Evolutionary conservation across 1,140 invertebrate genomes (phyloP).

Genomic region (Drosophila obscura): DNA sequence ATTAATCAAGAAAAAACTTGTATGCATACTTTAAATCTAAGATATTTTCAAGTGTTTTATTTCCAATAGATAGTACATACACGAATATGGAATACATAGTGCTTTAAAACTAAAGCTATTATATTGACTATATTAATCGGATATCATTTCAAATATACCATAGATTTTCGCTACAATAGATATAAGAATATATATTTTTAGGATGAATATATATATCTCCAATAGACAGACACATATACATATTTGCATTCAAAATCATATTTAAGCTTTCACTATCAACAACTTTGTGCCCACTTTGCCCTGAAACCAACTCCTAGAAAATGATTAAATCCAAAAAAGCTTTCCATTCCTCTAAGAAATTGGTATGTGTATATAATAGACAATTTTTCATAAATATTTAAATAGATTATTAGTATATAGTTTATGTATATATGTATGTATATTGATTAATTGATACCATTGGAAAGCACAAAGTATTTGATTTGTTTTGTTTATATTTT

Average conservation of each 20-base stretch:
- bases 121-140: constrained; percentile 3
- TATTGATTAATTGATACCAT: constrained; percentile 61
- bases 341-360: background rate
- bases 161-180: constrained; percentile 16
- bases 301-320: constrained; percentile 43
- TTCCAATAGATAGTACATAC: constrained; percentile 29
- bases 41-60: constrained; percentile 40
- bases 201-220: constrained; percentile 7
- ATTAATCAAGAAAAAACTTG: background rate
- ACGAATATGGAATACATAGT: constrained; percentile 30
- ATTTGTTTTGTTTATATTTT: constrained; percentile 10
- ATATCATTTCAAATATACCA: constrained; percentile 1
- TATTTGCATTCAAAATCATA: constrained; percentile 10
- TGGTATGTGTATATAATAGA: background rate
- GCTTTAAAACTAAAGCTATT: constrained; percentile 22
- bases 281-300: constrained; percentile 46
- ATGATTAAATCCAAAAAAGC: constrained; percentile 4
- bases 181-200: constrained; percentile 31
- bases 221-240: background rate
- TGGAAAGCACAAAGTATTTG: constrained; percentile 60
- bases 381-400: constrained; percentile 3
- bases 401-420: constrained; percentile 6
- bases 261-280: background rate
- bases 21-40: background rate
- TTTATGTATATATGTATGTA: constrained; percentile 30